Percentiles rank a stretch among this genome's conserved stretches.
Conservation (phyloP, 2,888 invertebrate species). For the Papilio demoleus region DNA sequence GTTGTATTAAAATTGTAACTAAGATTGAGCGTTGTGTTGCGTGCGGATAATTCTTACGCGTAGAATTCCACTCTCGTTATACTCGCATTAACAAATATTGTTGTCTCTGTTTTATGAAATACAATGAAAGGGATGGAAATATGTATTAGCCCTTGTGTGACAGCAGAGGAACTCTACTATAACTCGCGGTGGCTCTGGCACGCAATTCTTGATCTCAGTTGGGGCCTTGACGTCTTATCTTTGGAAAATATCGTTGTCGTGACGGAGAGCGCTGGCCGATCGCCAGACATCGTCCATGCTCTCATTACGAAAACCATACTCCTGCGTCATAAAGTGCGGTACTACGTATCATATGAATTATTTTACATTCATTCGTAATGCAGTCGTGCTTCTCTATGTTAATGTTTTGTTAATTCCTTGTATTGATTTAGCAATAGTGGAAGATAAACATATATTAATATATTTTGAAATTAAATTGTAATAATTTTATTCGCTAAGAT, state of each 20-base stretch:
- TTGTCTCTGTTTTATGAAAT: not conserved
- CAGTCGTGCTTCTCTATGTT: slow-evolving; percentile 1
- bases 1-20: slow-evolving; percentile 22
- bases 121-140: not conserved
- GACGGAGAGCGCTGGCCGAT: slow-evolving; percentile 67
- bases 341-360: slow-evolving; percentile 31
- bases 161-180: not conserved
- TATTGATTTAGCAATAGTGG: not conserved
- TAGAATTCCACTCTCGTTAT: slow-evolving; percentile 33
- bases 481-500: too few species aligned
- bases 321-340: slow-evolving; percentile 28
- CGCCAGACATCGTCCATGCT: slow-evolving; percentile 59
- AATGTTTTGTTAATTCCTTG: not conserved
- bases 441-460: too few species aligned
- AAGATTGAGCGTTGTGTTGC: slow-evolving; percentile 48
- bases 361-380: slow-evolving; percentile 20
- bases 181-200: slow-evolving; percentile 47
- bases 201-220: slow-evolving; percentile 55
- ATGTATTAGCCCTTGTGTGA: not conserved
- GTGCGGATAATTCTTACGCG: slow-evolving; percentile 58
- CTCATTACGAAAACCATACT: slow-evolving; percentile 39
- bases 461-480: too few species aligned
- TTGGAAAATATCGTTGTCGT: slow-evolving; percentile 68
- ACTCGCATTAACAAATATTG: not conserved
- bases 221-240: slow-evolving; percentile 64